These are phyloP conservation scores for Syngnathus acus DNA, from an alignment of 2,797 vertebrate genomes.

Conservation along the genomic window DNA sequence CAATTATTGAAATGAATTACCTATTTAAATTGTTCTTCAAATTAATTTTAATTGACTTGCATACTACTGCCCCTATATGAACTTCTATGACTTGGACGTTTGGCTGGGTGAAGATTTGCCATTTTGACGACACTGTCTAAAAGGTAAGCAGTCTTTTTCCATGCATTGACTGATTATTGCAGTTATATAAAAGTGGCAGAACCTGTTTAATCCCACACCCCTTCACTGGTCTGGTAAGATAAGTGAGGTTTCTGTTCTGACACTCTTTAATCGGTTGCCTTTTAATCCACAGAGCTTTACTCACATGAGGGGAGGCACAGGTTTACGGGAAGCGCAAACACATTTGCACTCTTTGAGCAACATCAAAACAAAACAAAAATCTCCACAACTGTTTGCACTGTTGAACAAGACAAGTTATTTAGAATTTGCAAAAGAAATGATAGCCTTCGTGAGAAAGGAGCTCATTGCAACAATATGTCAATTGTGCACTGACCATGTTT, in stretches of 20 bases:
- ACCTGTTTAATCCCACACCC: background rate
- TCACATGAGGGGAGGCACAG: constrained; percentile 1
- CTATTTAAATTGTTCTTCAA: too few species aligned
- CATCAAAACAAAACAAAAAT: too few species aligned
- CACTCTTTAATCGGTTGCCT: background rate
- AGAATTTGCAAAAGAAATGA: background rate
- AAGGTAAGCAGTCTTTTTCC: background rate
- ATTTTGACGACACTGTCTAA: background rate
- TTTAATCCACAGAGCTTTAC: background rate
- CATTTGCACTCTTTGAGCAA: background rate
- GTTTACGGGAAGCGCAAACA: background rate
- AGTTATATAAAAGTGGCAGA: background rate
- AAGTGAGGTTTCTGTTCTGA: background rate
- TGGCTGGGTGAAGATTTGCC: background rate
- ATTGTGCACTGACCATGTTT: background rate
- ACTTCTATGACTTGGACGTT: background rate
- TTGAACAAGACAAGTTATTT: background rate
- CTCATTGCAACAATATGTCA: background rate
- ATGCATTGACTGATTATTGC: background rate
- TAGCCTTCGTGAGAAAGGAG: background rate
- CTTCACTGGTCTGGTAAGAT: background rate
- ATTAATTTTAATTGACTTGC: too few species aligned
- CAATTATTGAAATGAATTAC: background rate
- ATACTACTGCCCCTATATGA: background rate
- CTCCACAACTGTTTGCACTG: background rate